Evolutionary conservation across 2,888 invertebrate species (phyloP).

Genomic region (Tuta absoluta): DNA sequence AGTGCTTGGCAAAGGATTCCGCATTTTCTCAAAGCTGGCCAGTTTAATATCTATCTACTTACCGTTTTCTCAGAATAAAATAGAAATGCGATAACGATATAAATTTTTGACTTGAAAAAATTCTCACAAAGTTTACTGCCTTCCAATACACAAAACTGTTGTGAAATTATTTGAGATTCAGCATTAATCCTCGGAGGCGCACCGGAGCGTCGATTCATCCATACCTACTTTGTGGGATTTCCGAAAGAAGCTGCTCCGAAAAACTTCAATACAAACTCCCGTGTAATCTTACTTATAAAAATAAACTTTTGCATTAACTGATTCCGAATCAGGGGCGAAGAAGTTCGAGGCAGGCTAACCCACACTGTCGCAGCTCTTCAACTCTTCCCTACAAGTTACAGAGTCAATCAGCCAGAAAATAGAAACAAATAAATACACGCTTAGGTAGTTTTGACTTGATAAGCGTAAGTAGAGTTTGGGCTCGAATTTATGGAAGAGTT

Average conservation of each 20-base stretch:
- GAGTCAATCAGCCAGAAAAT: slow-evolving; percentile 76
- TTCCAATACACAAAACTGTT: slow-evolving; percentile 56
- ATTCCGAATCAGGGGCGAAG: slow-evolving; percentile 75
- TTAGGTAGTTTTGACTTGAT: slow-evolving; percentile 77
- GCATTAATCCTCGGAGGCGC: slow-evolving; percentile 73
- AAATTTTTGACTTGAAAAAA: not conserved
- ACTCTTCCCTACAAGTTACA: slow-evolving; percentile 56
- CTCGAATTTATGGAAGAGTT: slow-evolving; percentile 72
- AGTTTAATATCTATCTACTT: slow-evolving; percentile 5
- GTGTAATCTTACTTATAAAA: slow-evolving; percentile 83
- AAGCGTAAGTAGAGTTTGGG: slow-evolving; percentile 67
- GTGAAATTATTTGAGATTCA: slow-evolving; percentile 75
- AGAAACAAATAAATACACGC: slow-evolving; percentile 77
- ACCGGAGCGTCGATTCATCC: slow-evolving; percentile 65
- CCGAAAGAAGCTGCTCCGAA: slow-evolving; percentile 72
- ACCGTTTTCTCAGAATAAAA: not conserved
- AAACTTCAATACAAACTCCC: slow-evolving; percentile 73
- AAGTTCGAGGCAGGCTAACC: slow-evolving; percentile 70
- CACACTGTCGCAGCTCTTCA: slow-evolving; percentile 50
- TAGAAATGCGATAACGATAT: too few species aligned
- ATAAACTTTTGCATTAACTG: slow-evolving; percentile 83
- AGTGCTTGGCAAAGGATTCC: slow-evolving; percentile 18
- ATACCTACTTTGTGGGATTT: slow-evolving; percentile 75
- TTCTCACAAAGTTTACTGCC: not conserved
- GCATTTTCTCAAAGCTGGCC: slow-evolving; percentile 11